Percentiles rank a stretch among this genome's conserved stretches.
Conservation (phyloP, 1,140 invertebrate genomes). For the Drosophila willistoni region DNA sequence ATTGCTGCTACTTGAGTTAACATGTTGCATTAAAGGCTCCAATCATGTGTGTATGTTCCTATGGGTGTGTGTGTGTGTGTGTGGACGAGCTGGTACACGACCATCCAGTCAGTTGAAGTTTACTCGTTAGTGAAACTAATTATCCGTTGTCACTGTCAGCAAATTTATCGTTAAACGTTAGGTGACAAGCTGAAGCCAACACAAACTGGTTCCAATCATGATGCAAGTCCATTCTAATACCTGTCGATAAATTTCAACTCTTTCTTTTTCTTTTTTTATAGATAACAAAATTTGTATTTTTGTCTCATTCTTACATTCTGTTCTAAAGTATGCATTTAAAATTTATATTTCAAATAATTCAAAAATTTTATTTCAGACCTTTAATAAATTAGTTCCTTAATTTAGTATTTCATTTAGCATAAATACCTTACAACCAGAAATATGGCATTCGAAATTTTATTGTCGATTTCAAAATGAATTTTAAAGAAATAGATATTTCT, state of each 20-base stretch:
- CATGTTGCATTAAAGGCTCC: slow-evolving; percentile 69
- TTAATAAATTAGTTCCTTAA: no score
- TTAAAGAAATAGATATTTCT: no score
- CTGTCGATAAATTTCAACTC: background rate
- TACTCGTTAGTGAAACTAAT: slow-evolving; percentile 81
- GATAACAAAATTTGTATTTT: no score
- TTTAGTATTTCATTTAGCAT: no score
- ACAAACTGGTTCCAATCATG: slow-evolving; percentile 35
- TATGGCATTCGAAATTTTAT: no score
- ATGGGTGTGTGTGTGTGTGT: slow-evolving; percentile 49
- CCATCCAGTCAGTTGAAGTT: slow-evolving; percentile 65
- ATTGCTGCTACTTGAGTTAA: slow-evolving; percentile 69
- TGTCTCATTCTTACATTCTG: no score
- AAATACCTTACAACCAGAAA: no score
- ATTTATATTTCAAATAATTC: no score
- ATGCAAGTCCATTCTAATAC: slow-evolving; percentile 13
- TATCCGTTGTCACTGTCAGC: slow-evolving; percentile 80
- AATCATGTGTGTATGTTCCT: slow-evolving; percentile 51
- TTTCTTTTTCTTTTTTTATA: background rate
- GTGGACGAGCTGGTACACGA: slow-evolving; percentile 19
- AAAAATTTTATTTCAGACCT: no score
- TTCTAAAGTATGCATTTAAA: no score
- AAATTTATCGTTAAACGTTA: slow-evolving; percentile 79
- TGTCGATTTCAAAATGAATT: no score
- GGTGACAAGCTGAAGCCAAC: slow-evolving; percentile 68